Base-by-base conservation (phyloP, 1,140 invertebrate species). In the Macrobrachium rosenbergii region DNA sequence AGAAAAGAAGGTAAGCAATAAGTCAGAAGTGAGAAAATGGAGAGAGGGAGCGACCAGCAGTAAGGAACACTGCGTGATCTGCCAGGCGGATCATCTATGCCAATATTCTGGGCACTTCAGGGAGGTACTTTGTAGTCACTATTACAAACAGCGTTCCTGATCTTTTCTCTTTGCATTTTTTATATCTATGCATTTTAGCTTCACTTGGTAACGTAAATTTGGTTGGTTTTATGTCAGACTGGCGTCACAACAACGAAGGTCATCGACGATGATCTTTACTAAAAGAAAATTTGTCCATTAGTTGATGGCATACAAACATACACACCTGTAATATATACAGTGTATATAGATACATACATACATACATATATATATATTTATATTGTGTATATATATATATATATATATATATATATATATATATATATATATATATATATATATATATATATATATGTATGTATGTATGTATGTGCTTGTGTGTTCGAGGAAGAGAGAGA, bases 341-440 rank as follows among this genome's bases (percentile, higher is more conserved):
- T n/a, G n/a, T n/a, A 21, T 21, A 21, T 37, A 69, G 2, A 69
- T 37, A 69, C 5, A 69, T 10, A 69, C 21, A 69, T 69, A 21
- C 21, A 69, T n/a, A 69, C 5, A 69, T 21, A 69, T n/a, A 69
- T 69, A 21, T 69, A 69, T 69, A 21, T 69, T 23, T 69, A 21
- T 69, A 69, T 69, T n/a, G n/a, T n/a, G n/a, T n/a, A n/a, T n/a
- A 69, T 69, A 69, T 69, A 21, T 69, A 69, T n/a, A 69, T 21
- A 69, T 21, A 69, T n/a, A 69, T 69, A 21, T 69, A 69, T 69
- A 21, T 69, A 69, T 69, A 21, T 69, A 69, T 69, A 21, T 69
- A 69, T 21, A 21, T 69, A 69, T 69, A 69, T n/a, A 69, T 69
- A 23, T 21, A 23, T 6, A 23, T 69, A 69, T 69, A 23, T 69